Evolutionary conservation across 2,113 vertebrate genomes (phyloP).

Genomic region (Phasianus colchicus): DNA sequence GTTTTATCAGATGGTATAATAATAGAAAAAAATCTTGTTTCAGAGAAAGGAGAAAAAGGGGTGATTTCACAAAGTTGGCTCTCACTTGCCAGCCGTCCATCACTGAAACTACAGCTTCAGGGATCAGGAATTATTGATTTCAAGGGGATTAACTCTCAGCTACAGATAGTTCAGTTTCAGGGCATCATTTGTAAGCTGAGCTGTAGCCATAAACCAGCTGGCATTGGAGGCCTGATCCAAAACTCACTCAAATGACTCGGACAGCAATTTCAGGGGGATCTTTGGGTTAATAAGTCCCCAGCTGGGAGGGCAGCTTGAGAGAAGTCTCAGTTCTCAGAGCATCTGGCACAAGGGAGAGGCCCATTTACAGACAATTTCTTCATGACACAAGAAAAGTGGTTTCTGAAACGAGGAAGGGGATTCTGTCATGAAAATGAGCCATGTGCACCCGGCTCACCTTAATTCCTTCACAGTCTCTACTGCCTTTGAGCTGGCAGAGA

Average conservation of each 20-base stretch:
- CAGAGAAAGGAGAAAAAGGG: background rate
- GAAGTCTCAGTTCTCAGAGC: conserved; percentile 3
- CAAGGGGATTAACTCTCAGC: conserved; percentile 62
- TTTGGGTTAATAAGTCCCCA: conserved; percentile 29
- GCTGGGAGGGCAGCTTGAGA: background rate
- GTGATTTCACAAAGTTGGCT: conserved; percentile 28
- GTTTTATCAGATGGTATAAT: conserved; percentile 61
- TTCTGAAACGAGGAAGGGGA: background rate
- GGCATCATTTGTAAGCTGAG: conserved; percentile 25
- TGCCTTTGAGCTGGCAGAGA: background rate
- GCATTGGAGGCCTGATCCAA: conserved; percentile 7
- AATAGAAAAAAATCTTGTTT: conserved; percentile 31
- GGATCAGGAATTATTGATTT: conserved; percentile 60
- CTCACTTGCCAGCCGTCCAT: conserved; percentile 23
- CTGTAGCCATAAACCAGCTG: conserved; percentile 44
- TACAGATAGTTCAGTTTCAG: conserved; percentile 50
- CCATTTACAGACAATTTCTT: conserved; percentile 52
- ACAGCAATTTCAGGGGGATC: conserved; percentile 34
- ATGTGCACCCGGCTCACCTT: background rate
- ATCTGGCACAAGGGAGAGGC: conserved; percentile 36
- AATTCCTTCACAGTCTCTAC: background rate
- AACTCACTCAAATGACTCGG: conserved; percentile 5
- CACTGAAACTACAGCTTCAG: conserved; percentile 24
- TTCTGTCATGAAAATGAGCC: background rate
- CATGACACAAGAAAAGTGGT: conserved; percentile 29